Percentiles rank a stretch among this genome's conserved stretches.
phyloP scores from a whole-genome alignment of 2,113 vertebrate genomes.

The Bathybates hornii region DNA sequence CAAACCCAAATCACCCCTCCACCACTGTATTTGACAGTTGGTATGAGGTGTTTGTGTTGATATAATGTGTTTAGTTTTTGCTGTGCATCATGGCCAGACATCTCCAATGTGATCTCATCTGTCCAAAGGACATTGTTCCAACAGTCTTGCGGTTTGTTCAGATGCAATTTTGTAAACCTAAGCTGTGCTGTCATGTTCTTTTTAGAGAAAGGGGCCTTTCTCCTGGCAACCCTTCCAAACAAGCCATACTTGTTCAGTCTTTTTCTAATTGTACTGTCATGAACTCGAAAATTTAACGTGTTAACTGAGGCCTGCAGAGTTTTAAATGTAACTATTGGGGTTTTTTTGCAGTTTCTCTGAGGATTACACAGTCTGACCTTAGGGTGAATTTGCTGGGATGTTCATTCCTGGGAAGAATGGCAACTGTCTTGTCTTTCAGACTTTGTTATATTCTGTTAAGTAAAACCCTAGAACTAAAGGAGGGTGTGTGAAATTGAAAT shows the following conservation, averaged over 20 bases:
- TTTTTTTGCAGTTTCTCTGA: background rate
- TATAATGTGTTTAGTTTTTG: too few relatives aligned
- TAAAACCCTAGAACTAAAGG: background rate
- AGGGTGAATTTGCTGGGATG: background rate
- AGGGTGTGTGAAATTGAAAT: fast-evolving
- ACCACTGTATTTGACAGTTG: too few relatives aligned
- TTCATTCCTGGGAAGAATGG: background rate
- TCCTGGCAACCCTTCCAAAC: background rate
- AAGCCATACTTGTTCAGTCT: background rate
- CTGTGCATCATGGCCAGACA: background rate
- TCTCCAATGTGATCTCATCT: background rate
- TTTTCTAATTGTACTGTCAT: background rate
- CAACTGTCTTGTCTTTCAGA: background rate
- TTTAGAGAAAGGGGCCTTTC: background rate
- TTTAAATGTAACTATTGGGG: background rate
- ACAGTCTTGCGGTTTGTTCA: background rate
- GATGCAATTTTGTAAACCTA: background rate
- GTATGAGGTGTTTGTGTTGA: too few relatives aligned
- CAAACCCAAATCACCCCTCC: too few relatives aligned
- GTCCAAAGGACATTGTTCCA: background rate
- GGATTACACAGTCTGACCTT: background rate
- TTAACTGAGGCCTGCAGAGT: background rate
- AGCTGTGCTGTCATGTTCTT: background rate
- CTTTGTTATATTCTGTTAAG: background rate
- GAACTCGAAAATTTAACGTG: background rate